Percentiles rank a stretch among this genome's conserved stretches.
phyloP scores from a whole-genome alignment of 2,113 vertebrate species.

The Lanius collurio region DNA sequence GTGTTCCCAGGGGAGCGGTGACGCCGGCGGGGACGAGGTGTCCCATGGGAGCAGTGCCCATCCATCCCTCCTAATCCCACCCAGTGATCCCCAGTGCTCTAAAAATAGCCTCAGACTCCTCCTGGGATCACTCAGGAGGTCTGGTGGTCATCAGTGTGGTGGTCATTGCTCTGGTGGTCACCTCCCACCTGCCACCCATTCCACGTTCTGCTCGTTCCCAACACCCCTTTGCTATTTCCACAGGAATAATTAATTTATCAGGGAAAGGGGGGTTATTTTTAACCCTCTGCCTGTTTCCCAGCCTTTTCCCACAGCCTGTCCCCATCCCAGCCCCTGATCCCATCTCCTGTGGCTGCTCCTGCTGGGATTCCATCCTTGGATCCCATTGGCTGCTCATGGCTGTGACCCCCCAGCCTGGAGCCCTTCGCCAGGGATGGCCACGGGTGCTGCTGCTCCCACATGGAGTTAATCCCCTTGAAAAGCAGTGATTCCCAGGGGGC shows the following conservation, averaged over 20 bases:
- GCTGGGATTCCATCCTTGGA: not conserved
- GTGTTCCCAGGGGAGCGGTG: fast-evolving
- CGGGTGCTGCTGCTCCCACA: not conserved
- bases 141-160: not conserved
- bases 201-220: not conserved
- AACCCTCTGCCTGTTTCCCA: not conserved
- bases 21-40: fast-evolving
- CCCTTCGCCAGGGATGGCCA: not conserved
- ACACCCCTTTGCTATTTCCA: not conserved
- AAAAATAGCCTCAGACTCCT: not conserved
- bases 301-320: not conserved
- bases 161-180: not conserved
- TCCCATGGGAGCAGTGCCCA: fast-evolving
- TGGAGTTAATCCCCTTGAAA: not conserved
- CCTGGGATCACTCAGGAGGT: fast-evolving
- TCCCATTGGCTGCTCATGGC: fast-evolving
- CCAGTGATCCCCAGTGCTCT: not conserved
- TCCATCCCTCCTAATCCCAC: not conserved
- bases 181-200: not conserved
- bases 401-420: not conserved
- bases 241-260: fast-evolving
- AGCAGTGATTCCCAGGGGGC: not conserved
- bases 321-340: not conserved
- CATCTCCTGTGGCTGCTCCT: not conserved
- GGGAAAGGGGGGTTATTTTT: not conserved